Base-by-base conservation (phyloP, 2,888 invertebrate genomes). In the Drosophila koepferae region DNA sequence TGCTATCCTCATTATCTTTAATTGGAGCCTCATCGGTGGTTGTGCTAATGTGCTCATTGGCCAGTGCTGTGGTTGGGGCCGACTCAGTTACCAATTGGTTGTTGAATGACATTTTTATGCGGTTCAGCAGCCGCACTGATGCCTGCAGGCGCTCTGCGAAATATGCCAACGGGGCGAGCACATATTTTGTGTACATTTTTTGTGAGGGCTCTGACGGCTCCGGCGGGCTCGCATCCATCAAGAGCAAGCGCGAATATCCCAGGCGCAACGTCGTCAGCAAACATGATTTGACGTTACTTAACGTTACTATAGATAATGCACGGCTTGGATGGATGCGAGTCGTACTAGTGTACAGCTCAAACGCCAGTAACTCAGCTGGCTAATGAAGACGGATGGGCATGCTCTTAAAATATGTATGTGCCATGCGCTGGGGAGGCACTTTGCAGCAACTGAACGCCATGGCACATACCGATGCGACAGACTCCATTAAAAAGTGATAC, bases 311-410 rank as follows among this genome's bases (percentile, higher is more conserved):
- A 60, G 79, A 62, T 63, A 78, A 77, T 74, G 71, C 65, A 58
- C 38, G 63, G 71, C 66, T 77, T 48, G 69, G 41, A 51, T 60
- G 44, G 58, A 34, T 70, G 48, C 28, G 46, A 41, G 49, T 46
- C 43, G 10, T 31, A n/a, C 43, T 44, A 23, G 55, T 12, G 38
- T 44, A 38, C 51, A 49, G 59, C 43, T 56, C 28, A 44, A 65
- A 40, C 58, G 49, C 59, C 63, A 77, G 56, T 40, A 38, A 53
- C 63, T 43, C 69, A 79, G 65, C 59, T 71, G 83, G 64, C 82
- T 85, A 82, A 85, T 85, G 85, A 82, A 82, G 86, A 82, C 72
- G 74, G 82, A 82, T 82, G 82, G 82, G 76, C 62, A 28, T 64
- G 82, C 82, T 79, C 59, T 62, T 82, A 49, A 82, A 82, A 85